Conservation (phyloP, 1,140 invertebrate genomes). For the Goniozus legneri region DNA sequence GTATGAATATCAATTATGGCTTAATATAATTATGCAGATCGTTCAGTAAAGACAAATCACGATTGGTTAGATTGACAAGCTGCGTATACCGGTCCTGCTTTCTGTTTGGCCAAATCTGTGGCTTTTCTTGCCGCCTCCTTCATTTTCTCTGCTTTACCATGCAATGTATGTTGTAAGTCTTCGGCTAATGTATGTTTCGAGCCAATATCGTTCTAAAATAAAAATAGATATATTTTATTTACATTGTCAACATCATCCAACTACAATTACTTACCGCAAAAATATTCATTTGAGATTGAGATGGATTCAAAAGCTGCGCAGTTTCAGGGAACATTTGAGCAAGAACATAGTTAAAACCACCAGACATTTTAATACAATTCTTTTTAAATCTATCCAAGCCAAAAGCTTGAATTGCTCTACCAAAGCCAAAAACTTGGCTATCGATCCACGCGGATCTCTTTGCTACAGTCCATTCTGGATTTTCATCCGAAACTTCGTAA, state of each 20-base stretch:
- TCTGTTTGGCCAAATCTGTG: slow-evolving; percentile 72
- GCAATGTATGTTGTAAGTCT: slow-evolving; percentile 44
- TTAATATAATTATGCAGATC: not conserved
- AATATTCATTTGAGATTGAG: slow-evolving; percentile 32
- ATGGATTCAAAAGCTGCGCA: slow-evolving; percentile 45
- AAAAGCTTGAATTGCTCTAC: slow-evolving; percentile 82
- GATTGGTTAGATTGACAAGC: slow-evolving; percentile 54
- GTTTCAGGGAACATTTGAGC: slow-evolving; percentile 65
- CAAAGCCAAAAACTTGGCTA: slow-evolving; percentile 82
- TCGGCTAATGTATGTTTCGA: slow-evolving; percentile 26
- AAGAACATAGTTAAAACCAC: slow-evolving; percentile 81
- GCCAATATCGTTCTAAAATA: slow-evolving; percentile 11
- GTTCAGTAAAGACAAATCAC: slow-evolving; percentile 34
- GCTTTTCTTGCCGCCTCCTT: slow-evolving; percentile 74
- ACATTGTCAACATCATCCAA: not conserved
- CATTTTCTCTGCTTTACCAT: slow-evolving; percentile 62
- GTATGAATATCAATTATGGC: no score
- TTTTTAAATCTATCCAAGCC: slow-evolving; percentile 83
- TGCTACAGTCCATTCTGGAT: slow-evolving; percentile 72
- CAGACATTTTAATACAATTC: slow-evolving; percentile 75
- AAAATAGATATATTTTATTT: not conserved
- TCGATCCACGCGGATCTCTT: slow-evolving; percentile 80
- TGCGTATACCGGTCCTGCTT: slow-evolving; percentile 62
- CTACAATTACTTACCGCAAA: slow-evolving; percentile 3
- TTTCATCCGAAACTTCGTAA: slow-evolving; percentile 68